Base-by-base conservation (phyloP, 2,888 invertebrate species). In the Polymixis flavicincta region DNA sequence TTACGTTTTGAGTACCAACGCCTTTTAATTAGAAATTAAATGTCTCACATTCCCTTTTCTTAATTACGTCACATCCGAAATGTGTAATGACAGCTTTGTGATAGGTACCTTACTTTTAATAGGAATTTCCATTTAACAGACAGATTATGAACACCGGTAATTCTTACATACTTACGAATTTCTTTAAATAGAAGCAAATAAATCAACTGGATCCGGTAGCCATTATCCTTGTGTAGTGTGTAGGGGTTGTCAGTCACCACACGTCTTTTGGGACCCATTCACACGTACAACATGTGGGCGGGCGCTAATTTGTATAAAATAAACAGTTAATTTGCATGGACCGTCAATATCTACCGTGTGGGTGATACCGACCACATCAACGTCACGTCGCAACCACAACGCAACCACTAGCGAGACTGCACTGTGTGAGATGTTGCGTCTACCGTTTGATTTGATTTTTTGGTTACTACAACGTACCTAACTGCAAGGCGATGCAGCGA, bases 21-120 rank as follows among this genome's bases (percentile, higher is more conserved):
- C 55, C 54, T 52, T 78, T 78, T 78, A 76, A 85, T 78, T 83
- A 60, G 14, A 74, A 75, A 70, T 76, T 64, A 74, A 78, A 74
- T 52, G 68, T 64, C 59, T 37, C 55, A 28, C 60, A 68, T 64
- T 75, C 42, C 54, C 61, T 55, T 71, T 78, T 59, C 13, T 54
- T 59, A 75, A 83, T 84, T 73, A 73, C 60, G 48, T 54, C 32
- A 50, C 85, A 69, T 59, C 25, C 19, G 52, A 71, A 61, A 80
- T 69, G n/a, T 32, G n/a, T 81, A 32, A 64, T 60, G 66, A 80
- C 50, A 65, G 55, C 60, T 68, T 59, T 71, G 17, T 59, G 28
- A 68, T 48, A 13, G 52, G 61, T 61, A 52, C 32, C 55, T 9
- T 28, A 28, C 22, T 22, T 32, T 32, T 54, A 17, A 32, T 32